Conservation (phyloP, 2,888 invertebrate species). For the Sphecodes monilicornis region DNA sequence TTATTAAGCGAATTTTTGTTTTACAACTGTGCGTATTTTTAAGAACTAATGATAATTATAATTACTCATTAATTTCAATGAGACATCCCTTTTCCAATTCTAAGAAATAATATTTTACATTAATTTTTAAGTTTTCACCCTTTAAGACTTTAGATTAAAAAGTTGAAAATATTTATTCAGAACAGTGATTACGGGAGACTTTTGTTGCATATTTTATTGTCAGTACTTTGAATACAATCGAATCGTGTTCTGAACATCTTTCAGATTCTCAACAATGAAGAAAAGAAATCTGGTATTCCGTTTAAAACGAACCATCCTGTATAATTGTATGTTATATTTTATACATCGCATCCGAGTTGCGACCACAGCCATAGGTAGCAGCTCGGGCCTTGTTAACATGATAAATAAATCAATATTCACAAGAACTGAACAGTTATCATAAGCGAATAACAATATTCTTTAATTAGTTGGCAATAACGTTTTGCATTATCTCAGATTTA, state of each 20-base stretch:
- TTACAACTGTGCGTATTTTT: neutral
- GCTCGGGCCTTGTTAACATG: constrained; percentile 79
- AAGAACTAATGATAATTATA: neutral
- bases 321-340: constrained; percentile 74
- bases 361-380: constrained; percentile 80
- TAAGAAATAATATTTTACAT: neutral
- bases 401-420: constrained; percentile 50
- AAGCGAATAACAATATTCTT: constrained; percentile 19
- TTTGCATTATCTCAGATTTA: constrained; percentile 74
- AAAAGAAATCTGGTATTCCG: constrained; percentile 39
- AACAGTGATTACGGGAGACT: neutral
- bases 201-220: neutral
- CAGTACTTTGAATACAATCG: neutral
- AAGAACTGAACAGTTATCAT: constrained; percentile 30
- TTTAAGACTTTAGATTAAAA: neutral
- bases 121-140: neutral
- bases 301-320: constrained; percentile 45
- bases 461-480: constrained; percentile 48
- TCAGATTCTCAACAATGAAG: constrained; percentile 34
- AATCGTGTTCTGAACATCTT: constrained; percentile 19
- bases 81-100: neutral
- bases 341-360: constrained; percentile 82
- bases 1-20: neutral
- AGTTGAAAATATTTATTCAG: neutral
- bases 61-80: too few species aligned